phyloP scores from a whole-genome alignment of 2,888 invertebrate species.

The Folsomia candida region DNA sequence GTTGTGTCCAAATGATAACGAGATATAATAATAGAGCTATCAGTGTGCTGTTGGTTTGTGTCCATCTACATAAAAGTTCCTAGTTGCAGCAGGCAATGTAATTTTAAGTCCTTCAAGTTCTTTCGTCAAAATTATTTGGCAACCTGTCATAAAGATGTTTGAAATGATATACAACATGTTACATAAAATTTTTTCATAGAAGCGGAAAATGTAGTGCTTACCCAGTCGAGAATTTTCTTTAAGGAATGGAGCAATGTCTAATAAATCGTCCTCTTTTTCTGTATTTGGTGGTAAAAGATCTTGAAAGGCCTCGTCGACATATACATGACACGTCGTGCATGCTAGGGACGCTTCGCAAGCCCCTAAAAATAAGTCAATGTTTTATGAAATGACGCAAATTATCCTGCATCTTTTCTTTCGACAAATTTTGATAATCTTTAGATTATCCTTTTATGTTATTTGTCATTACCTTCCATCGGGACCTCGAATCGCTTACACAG shows the following conservation, averaged over 20 bases:
- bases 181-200: neutral
- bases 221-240: slow-evolving; percentile 76
- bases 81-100: slow-evolving; percentile 78
- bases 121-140: slow-evolving; percentile 85
- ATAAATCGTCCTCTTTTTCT: slow-evolving; percentile 93
- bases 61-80: slow-evolving; percentile 97
- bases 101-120: slow-evolving; percentile 83
- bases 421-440: too few relatives aligned
- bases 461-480: slow-evolving; percentile 80
- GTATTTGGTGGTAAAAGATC: slow-evolving; percentile 74
- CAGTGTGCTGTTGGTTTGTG: slow-evolving; percentile 92
- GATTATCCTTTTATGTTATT: neutral
- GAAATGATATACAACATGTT: neutral
- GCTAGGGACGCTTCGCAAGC: slow-evolving; percentile 98
- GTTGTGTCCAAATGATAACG: neutral
- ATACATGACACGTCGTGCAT: slow-evolving; percentile 97
- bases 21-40: neutral
- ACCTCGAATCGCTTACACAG: slow-evolving; percentile 88
- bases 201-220: slow-evolving; percentile 4
- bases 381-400: neutral
- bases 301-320: slow-evolving; percentile 72
- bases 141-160: slow-evolving; percentile 60
- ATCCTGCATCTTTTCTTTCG: neutral
- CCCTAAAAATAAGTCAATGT: slow-evolving; percentile 57
- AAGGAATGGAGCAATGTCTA: slow-evolving; percentile 94